Conservation (phyloP, 1,140 invertebrate genomes). For the Brachionus angularis region DNA sequence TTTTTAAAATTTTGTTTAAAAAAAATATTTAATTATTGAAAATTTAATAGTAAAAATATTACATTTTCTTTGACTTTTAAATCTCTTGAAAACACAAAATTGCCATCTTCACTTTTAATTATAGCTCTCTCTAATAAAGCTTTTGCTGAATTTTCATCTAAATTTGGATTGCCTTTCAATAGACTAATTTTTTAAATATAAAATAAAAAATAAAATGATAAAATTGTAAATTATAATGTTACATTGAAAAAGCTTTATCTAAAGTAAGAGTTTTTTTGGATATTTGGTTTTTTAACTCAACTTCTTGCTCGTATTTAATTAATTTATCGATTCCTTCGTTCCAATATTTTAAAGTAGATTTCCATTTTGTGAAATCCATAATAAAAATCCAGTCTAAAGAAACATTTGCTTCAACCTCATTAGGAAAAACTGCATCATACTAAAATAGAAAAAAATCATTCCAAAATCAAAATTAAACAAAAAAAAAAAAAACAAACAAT, state of each 20-base stretch:
- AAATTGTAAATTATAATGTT: not conserved
- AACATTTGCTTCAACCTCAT: slow-evolving; percentile 19
- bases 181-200: not conserved
- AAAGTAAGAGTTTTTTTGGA: not conserved
- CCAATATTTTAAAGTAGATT: not conserved
- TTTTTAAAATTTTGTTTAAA: slow-evolving; percentile 22
- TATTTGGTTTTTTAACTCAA: not conserved
- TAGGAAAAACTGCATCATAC: slow-evolving; percentile 31
- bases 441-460: not conserved
- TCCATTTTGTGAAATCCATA: slow-evolving; percentile 17
- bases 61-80: slow-evolving; percentile 27
- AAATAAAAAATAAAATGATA: not conserved
- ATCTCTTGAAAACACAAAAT: slow-evolving; percentile 35
- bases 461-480: not conserved
- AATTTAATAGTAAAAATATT: not conserved
- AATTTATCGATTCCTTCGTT: not conserved
- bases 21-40: not conserved
- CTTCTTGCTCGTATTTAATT: not conserved
- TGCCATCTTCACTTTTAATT: not conserved
- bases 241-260: slow-evolving; percentile 29
- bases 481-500: slow-evolving; percentile 7
- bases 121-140: slow-evolving; percentile 27
- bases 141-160: slow-evolving; percentile 21
- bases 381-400: slow-evolving; percentile 36
- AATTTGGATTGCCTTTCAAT: slow-evolving; percentile 32